A percentile compares a stretch with the other conserved stretches of the same genome.
Evolutionary conservation across 2,797 vertebrate genomes (phyloP).

Genomic region (Chelmon rostratus): DNA sequence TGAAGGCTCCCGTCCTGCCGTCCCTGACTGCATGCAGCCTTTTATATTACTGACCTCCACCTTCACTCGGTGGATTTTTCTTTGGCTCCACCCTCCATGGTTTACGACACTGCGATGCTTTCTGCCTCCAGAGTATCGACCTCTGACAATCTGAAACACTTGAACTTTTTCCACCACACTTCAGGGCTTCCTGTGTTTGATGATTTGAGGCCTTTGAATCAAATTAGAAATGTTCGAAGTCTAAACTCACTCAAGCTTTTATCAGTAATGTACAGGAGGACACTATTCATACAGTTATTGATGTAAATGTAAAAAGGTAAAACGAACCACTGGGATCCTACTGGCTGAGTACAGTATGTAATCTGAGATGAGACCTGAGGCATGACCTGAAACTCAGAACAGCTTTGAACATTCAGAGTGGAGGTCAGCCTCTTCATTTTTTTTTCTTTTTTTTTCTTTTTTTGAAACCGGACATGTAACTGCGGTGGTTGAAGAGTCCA

Average conservation of each 20-base stretch:
- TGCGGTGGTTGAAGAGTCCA: background rate
- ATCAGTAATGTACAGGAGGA: background rate
- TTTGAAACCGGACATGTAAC: background rate
- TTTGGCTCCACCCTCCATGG: slow-evolving; percentile 39
- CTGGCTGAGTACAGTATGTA: slow-evolving; percentile 17
- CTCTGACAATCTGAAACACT: too few relatives aligned
- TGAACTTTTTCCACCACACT: background rate
- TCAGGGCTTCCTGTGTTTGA: background rate
- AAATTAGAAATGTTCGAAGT: background rate
- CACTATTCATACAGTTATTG: background rate
- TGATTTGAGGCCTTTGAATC: slow-evolving; percentile 10
- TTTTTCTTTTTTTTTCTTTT: background rate
- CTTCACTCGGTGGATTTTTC: background rate
- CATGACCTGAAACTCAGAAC: background rate
- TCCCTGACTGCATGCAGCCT: background rate
- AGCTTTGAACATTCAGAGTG: slow-evolving; percentile 8
- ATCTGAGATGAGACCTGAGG: slow-evolving; percentile 5
- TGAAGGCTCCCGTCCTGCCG: too few relatives aligned
- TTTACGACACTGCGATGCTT: background rate
- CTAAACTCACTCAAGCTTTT: background rate
- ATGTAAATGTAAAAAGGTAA: background rate
- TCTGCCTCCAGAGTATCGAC: background rate
- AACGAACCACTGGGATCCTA: slow-evolving; percentile 11
- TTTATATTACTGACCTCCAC: too few relatives aligned
- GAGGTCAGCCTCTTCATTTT: slow-evolving; percentile 62